Evolutionary conservation across 1,140 invertebrate genomes (phyloP).

Genomic region (Camponotus pennsylvanicus): DNA sequence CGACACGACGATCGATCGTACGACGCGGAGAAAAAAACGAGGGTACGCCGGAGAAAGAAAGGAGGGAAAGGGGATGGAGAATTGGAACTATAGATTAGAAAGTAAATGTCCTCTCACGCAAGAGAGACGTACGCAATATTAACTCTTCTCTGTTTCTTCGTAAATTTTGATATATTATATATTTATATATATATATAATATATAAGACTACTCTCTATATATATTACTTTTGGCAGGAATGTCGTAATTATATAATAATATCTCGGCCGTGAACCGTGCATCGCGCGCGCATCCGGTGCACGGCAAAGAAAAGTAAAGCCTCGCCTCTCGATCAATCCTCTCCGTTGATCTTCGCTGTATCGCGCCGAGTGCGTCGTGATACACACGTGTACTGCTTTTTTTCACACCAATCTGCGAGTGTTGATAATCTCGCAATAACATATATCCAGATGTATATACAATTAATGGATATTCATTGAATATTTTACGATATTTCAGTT

Average conservation of each 20-base stretch:
- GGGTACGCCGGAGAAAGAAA: neutral
- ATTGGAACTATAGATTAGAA: slow-evolving; percentile 47
- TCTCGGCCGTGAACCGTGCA: slow-evolving; percentile 40
- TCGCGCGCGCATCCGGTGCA: slow-evolving; percentile 32
- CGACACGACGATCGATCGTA: neutral
- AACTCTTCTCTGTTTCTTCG: slow-evolving; percentile 14
- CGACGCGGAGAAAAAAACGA: neutral
- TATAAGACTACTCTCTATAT: slow-evolving; percentile 48
- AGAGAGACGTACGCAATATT: slow-evolving; percentile 26
- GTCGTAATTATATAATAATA: slow-evolving; percentile 74
- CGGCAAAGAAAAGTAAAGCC: slow-evolving; percentile 64
- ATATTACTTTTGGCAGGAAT: slow-evolving; percentile 81
- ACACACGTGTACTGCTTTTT: slow-evolving; percentile 62
- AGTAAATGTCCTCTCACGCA: slow-evolving; percentile 32
- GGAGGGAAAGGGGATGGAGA: neutral
- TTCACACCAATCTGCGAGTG: slow-evolving; percentile 47
- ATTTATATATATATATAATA: no score
- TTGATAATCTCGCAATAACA: neutral
- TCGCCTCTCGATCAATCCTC: slow-evolving; percentile 66
- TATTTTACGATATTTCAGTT: neutral
- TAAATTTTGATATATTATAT: slow-evolving; percentile 49
- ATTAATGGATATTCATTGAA: neutral
- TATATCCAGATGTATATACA: neutral
- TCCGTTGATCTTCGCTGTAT: slow-evolving; percentile 29
- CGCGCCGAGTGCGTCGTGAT: slow-evolving; percentile 66